These are phyloP conservation scores for Monodelphis domestica DNA, from an alignment of 2,797 vertebrate species.

Conservation along the genomic window DNA sequence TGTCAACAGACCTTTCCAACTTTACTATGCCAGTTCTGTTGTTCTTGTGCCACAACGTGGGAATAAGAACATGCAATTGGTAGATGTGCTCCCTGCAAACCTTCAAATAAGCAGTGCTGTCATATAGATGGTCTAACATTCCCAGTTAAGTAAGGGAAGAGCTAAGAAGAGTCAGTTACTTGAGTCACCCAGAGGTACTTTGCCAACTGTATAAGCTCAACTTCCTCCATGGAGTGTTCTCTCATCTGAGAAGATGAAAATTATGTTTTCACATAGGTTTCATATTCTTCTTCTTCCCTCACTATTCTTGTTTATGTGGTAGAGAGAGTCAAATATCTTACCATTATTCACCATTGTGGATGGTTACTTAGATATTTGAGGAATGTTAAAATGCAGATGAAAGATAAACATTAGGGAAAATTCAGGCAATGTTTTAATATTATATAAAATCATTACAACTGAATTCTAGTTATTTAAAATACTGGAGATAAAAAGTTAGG, in stretches of 20 bases:
- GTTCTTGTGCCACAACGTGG: not conserved
- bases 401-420: not conserved
- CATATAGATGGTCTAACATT: not conserved
- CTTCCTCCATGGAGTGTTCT: not conserved
- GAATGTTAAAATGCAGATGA: not conserved
- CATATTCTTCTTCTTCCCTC: not conserved
- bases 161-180: not conserved
- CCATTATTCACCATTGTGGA: not conserved
- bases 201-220: not conserved
- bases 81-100: not conserved
- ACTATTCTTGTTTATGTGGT: not conserved
- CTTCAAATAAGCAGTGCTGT: constrained; percentile 33
- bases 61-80: not conserved
- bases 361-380: not conserved
- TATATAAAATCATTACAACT: not conserved
- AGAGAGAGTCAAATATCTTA: not conserved
- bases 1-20: constrained; percentile 40
- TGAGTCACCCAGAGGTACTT: not conserved
- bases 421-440: not conserved
- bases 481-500: not conserved
- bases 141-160: not conserved
- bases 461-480: not conserved
- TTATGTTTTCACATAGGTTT: not conserved
- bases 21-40: constrained; percentile 8
- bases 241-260: not conserved